Base-by-base conservation (phyloP, 2,113 vertebrate genomes). In the Silurus asotus region DNA sequence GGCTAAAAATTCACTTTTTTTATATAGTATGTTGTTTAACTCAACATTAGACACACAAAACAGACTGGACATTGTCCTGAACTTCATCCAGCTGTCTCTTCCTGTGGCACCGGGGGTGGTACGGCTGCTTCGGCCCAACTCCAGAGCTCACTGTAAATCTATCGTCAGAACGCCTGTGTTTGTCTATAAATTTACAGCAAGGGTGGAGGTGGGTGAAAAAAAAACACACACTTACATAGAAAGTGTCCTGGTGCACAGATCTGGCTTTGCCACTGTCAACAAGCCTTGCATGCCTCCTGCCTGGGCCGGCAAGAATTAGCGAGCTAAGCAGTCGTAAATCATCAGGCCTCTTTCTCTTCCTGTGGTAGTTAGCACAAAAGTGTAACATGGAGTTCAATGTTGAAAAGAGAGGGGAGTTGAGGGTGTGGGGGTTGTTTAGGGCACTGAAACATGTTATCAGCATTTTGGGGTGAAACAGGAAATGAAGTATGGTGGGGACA, bases 271-370 rank as follows among this genome's bases (percentile, higher is more conserved):
- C 87, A 89, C 65, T 64, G 70, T 85, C 84, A 83, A 86, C 83
- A 90, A 88, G 89, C 88, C 88, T 91, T 88, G 84, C 87, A 84
- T 85, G 70, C 80, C 84, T 87, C 82, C 87, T 87, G 83, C 83
- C 82, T 79, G 81, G 84, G 84, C 82, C 69, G 69, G 15, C 14
- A 84, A 91, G 90, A 92, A 91, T 91, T 90, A 91, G 91, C 88
- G 90, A 90, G 75, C 91, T 88, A 89, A 90, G 89, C 89, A 90
- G 72, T 91, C 84, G 88, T 93, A 90, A 93, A 92, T 93, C 90
- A 90, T 65, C 37, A 55, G 51, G 51, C 48, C 81, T 86, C 82
- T 85, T 88, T 86, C 89, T 87, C 85, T 92, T 91, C 88, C 88
- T 89, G 81, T 84, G 86, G 89, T 81, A 87, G 83, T 84, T 61